Conservation (phyloP, 2,888 invertebrate genomes). For the Scrobipalpa costella region DNA sequence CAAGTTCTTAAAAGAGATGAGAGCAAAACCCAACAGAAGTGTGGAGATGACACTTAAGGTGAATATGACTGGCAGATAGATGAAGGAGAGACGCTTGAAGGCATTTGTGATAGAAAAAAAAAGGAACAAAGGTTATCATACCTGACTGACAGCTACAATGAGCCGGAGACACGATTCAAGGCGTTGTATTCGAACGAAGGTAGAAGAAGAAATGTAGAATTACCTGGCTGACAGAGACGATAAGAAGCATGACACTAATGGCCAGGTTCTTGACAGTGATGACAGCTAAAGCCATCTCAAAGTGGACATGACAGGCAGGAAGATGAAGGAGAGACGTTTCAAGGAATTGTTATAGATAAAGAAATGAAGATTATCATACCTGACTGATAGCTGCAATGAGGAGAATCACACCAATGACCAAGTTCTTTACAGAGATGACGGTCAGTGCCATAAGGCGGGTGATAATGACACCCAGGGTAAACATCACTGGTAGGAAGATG, state of each 20-base stretch:
- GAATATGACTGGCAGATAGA: not conserved
- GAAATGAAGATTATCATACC: constrained; percentile 44
- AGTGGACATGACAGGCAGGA: not conserved
- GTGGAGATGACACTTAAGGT: not conserved
- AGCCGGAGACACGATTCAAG: constrained; percentile 52
- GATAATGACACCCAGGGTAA: constrained; percentile 88
- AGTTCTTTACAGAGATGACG: constrained; percentile 86
- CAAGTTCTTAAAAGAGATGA: not conserved
- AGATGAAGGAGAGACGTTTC: not conserved
- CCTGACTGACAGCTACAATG: constrained; percentile 82
- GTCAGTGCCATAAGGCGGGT: constrained; percentile 86
- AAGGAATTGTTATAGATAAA: not conserved
- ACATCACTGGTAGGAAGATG: constrained; percentile 87
- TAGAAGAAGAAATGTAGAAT: no score
- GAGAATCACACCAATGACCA: constrained; percentile 85
- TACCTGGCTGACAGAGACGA: not conserved
- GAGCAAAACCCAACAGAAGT: not conserved
- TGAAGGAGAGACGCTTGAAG: not conserved
- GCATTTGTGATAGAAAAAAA: not conserved
- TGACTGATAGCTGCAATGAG: constrained; percentile 83
- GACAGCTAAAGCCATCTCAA: not conserved
- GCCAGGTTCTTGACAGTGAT: not conserved
- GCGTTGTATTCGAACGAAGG: no score
- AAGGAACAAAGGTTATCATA: constrained; percentile 34
- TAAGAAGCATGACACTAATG: not conserved